phyloP scores from a whole-genome alignment of 2,888 invertebrate genomes.

The Fragum fragum region DNA sequence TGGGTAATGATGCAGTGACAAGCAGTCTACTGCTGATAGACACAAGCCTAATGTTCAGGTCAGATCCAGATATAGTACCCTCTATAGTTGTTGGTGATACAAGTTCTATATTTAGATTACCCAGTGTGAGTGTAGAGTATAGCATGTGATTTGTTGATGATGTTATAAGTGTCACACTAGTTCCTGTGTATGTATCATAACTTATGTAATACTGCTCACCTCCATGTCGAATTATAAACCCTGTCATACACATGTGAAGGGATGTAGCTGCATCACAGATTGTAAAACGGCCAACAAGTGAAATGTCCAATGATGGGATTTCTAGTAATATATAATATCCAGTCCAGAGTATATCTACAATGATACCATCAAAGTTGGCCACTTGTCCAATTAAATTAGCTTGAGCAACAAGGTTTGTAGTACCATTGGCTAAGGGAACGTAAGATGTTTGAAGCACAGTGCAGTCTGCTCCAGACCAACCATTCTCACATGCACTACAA shows the following conservation, averaged over 20 bases:
- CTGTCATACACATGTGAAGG: constrained; percentile 53
- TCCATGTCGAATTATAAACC: constrained; percentile 49
- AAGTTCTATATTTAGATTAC: constrained; percentile 53
- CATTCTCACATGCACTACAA: constrained; percentile 68
- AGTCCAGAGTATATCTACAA: constrained; percentile 59
- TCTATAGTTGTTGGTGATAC: constrained; percentile 57
- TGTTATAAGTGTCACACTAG: constrained; percentile 45
- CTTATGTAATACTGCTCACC: constrained; percentile 58
- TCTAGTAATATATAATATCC: constrained; percentile 63
- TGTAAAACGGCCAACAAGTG: constrained; percentile 50
- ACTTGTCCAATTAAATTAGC: constrained; percentile 70
- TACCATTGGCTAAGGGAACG: constrained; percentile 41
- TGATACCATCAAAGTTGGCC: constrained; percentile 72
- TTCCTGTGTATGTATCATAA: constrained; percentile 44
- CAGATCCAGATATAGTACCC: constrained; percentile 49
- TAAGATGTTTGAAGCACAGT: constrained; percentile 55
- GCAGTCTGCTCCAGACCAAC: constrained; percentile 75
- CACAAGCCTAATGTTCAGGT: constrained; percentile 55
- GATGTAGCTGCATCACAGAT: constrained; percentile 43
- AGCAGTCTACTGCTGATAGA: constrained; percentile 62
- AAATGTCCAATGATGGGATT: constrained; percentile 37
- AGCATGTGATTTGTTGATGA: constrained; percentile 29
- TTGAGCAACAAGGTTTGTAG: constrained; percentile 67
- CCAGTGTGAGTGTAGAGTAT: constrained; percentile 53
- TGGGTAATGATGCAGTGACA: constrained; percentile 51